Evolutionary conservation across 2,888 invertebrate genomes (phyloP), one percentile per base, ranked within the genome.

Genomic region (Hoplodrina ambigua): DNA sequence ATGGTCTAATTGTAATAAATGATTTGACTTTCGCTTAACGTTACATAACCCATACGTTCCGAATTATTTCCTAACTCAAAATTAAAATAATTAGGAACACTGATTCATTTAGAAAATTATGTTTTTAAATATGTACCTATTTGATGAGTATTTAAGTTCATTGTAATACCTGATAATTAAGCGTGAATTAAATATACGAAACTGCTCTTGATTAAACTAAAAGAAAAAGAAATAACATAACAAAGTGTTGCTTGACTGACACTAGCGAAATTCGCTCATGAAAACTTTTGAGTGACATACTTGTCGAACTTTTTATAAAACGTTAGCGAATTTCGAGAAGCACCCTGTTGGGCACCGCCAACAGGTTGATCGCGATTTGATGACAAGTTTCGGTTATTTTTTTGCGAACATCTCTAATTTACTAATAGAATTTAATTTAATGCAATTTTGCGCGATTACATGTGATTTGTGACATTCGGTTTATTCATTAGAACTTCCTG

Each of bases 401-500:
- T 90, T 89, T 88, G 85, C 85, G 80, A 85, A 84, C 62, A 59
- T 75, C 72, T 77, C 78, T 72, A 82, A 81, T 87, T 84, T 84
- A 83, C 92, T 94, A 94, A 94, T 94, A 93, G 89, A 91, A 91
- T 93, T 87, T 91, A 92, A 94, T 94, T 87, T 83, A 67, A 83
- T 78, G 70, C 80, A 88, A 91, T 91, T 90, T 88, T 77, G 85
- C 69, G 53, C n/a, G 69, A 81, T 88, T 85, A 85, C 70, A 87
- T 80, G 84, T 81, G 73, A 88, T 88, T 90, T 85, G 79, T 61
- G 77, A 60, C 76, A 74, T 74, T 68, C 73, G 71, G 84, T 87
- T 88, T 85, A 82, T 90, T 90, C 90, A 91, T 93, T 91, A 93
- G 84, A 75, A 93, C 90, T 91, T 94, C 93, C 94, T 92, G 92